Base-by-base conservation (phyloP, 35 echinoderm and acorn worm genomes). In the Acanthaster planci region DNA sequence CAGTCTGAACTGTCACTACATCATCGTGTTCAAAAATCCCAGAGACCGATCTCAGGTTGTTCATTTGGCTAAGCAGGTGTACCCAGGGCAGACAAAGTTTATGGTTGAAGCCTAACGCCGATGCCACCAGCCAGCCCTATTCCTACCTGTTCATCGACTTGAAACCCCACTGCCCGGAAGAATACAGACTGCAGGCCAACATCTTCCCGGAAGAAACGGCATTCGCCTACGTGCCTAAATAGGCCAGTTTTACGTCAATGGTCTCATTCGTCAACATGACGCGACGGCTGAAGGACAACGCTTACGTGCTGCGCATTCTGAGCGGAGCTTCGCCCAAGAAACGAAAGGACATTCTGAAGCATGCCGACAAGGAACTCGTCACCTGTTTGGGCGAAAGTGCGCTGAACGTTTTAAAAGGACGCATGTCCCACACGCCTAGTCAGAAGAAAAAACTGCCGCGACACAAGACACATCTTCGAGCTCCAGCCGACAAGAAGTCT, bases 1-100 rank as follows among this genome's bases (percentile, higher is more conserved):
- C 18, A 90, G 88, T 79, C 67, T 94, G 8, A 94, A 94, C 31
- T 27, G 83, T 26, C 87, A 94, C 44, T 94, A 94, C 82, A 79
- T 91, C 12, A 47, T 86, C 29, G 27, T 85, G 6, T 91, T 86
- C 50, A 90, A 85, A 85, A 84, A 85, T 67, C 88, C 88, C 5
- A 75, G 88, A n/a, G 88, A 84, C 50, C 77, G 56, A 78, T 72
- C 88, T 4, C 79, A 84, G 50, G 75, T 90, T 39, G 78, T 29
- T 15, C 67, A 83, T 85, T 47, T 90, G 17, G 80, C 88, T 1
- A 90, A 90, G 59, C 88, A 90, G 52, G 84, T 90, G 29, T 90
- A 90, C 37, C 81, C 82, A 22, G 44, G 57, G 23, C 75, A 90
- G 58, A 75, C 55, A 32, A 55, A 36, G 42, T 91, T 67, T 37